Conservation (phyloP, 1,140 invertebrate genomes). For the Conopomorpha cramerella region DNA sequence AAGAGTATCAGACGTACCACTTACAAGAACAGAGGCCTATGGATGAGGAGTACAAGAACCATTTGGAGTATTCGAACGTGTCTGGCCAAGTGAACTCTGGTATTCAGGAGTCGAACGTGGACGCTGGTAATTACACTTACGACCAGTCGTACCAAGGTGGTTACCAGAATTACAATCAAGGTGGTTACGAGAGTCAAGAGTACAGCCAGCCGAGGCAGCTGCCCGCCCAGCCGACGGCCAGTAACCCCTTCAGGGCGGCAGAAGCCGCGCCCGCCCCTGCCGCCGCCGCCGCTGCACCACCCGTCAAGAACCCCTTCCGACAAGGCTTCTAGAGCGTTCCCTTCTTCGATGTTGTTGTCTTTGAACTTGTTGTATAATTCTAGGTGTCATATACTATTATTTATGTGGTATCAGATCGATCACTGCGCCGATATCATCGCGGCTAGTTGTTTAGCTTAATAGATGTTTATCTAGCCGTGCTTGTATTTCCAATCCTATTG, state of each 20-base stretch:
- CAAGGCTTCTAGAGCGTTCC: conserved; percentile 58
- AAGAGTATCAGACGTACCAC: conserved; percentile 93
- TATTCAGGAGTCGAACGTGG: conserved; percentile 72
- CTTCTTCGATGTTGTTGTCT: conserved; percentile 44
- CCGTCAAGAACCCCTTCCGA: conserved; percentile 60
- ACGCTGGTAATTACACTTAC: conserved; percentile 40
- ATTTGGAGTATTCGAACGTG: conserved; percentile 70
- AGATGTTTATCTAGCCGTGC: conserved; percentile 39
- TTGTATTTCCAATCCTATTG: conserved; percentile 20
- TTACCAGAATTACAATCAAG: conserved; percentile 56
- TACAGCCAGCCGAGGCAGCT: conserved; percentile 33
- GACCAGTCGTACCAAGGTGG: conserved; percentile 47
- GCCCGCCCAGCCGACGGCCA: conserved; percentile 45
- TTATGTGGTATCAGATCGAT: conserved; percentile 46
- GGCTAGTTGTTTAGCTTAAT: conserved; percentile 29
- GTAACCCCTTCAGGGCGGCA: conserved; percentile 62
- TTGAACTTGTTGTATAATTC: conserved; percentile 58
- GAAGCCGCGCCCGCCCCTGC: conserved; percentile 23
- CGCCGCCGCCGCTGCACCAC: conserved; percentile 11
- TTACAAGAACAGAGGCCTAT: conserved; percentile 84
- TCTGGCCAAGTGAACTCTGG: conserved; percentile 49
- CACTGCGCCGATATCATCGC: conserved; percentile 36
- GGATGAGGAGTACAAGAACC: conserved; percentile 77
- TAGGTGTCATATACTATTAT: conserved; percentile 48
- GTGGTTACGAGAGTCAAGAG: conserved; percentile 41